phyloP scores from a whole-genome alignment of 2,113 vertebrate genomes.

The Thymallus thymallus region DNA sequence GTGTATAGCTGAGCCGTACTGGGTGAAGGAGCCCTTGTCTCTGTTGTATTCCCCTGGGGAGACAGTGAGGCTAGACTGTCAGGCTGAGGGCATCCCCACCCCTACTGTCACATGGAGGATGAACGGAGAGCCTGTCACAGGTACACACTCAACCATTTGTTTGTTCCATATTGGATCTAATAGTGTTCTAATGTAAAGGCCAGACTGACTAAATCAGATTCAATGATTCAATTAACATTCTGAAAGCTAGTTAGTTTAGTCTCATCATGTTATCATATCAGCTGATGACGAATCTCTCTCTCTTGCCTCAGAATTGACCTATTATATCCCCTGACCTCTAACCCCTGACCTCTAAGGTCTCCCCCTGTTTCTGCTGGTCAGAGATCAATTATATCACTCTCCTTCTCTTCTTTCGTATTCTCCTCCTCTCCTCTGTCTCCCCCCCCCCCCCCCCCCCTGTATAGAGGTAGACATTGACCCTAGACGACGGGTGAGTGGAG shows the following conservation, averaged over 20 bases:
- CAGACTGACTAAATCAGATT: background rate
- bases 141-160: constrained; percentile 52
- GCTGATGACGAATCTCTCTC: no score
- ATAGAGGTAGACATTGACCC: constrained; percentile 67
- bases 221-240: no score
- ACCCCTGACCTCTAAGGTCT: no score
- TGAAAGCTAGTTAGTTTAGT: no score
- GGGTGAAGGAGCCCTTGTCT: constrained; percentile 73
- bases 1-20: constrained; percentile 79
- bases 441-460: background rate
- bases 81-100: constrained; percentile 79
- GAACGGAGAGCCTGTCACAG: constrained; percentile 74
- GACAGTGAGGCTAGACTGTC: constrained; percentile 77
- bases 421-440: no score
- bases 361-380: no score
- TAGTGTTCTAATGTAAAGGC: background rate
- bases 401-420: no score
- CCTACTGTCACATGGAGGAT: constrained; percentile 81
- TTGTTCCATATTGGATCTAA: background rate
- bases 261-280: no score
- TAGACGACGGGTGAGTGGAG: constrained; percentile 52
- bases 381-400: no score
- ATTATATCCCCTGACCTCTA: no score
- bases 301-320: background rate
- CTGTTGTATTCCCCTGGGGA: constrained; percentile 78